Evolutionary conservation across 2,888 invertebrate species (phyloP), one percentile per base, ranked within the genome.

Genomic region (Coenonympha arcania): DNA sequence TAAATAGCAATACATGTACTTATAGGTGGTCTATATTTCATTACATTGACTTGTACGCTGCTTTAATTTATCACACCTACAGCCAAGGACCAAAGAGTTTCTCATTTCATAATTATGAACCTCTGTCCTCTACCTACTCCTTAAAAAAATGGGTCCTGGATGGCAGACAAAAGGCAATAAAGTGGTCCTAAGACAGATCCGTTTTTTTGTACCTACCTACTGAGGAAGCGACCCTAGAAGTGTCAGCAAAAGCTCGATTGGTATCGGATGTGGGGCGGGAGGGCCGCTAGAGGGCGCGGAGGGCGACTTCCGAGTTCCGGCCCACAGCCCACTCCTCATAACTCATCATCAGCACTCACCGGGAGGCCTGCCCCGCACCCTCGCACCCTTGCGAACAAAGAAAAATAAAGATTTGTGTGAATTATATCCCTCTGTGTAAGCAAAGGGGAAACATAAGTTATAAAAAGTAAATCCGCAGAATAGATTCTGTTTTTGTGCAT

Each of bases 331-430:
- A 59, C 65, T 63, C 64, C 64, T 71, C 73, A 77, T 85, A 85
- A 84, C 83, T 84, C 84, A 84, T 86, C 84, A 84, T 84, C 84
- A 83, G 69, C 64, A 58, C 81, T 56, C 84, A 59, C 64, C 77
- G 69, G 82, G 81, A 73, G 73, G 66, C 58, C 63, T 72, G 68
- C 77, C 58, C 63, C 72, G 68, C 77, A 63, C 75, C 71, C 78
- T 69, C 74, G 62, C 67, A n/a, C n/a, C n/a, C n/a, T n/a, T n/a
- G 58, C 51, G 62, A 66, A 66, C 73, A 79, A 80, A 79, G 79
- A 79, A 78, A 78, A 73, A 77, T 73, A 76, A 76, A 81, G 81
- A 83, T 81, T 79, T 80, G 76, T 75, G 77, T 76, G 79, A 82
- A 79, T 80, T 80, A 79, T 76, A 72, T 69, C 69, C 69, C 77